Percentiles rank a stretch among this genome's conserved stretches.
Conservation (phyloP, 2,797 vertebrate species). For the Caiman crocodilus region DNA sequence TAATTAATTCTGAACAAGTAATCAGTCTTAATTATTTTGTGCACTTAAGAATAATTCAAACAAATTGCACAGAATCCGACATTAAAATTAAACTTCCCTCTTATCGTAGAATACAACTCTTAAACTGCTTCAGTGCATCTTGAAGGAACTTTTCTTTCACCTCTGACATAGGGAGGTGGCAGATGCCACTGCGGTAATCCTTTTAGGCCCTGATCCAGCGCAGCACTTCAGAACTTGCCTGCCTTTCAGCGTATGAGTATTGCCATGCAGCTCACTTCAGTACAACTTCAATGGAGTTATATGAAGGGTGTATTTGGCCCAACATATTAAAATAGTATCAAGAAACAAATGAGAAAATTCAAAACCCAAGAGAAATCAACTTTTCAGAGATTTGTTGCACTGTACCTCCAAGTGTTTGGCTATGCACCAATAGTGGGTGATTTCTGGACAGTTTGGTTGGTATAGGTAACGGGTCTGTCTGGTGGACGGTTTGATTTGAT, state of each 20-base stretch:
- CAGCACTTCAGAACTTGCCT: constrained; percentile 70
- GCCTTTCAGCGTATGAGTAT: constrained; percentile 62
- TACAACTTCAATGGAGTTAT: constrained; percentile 59
- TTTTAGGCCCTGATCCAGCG: constrained; percentile 76
- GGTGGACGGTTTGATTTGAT: constrained; percentile 64
- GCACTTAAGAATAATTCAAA: background rate
- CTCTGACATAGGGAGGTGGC: constrained; percentile 19
- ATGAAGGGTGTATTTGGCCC: constrained; percentile 60
- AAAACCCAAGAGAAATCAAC: constrained; percentile 38
- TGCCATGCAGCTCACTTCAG: background rate
- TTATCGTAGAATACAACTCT: constrained; percentile 53
- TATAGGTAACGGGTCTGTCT: constrained; percentile 44
- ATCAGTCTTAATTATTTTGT: background rate
- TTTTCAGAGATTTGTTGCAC: constrained; percentile 33
- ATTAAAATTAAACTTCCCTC: constrained; percentile 2
- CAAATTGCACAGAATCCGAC: background rate
- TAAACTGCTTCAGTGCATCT: constrained; percentile 45
- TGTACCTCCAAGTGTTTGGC: constrained; percentile 9
- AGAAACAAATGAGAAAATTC: constrained; percentile 49
- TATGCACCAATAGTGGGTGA: background rate
- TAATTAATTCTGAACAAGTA: background rate
- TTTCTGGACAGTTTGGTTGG: constrained; percentile 43
- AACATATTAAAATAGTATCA: constrained; percentile 44
- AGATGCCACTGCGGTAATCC: constrained; percentile 64
- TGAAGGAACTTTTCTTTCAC: constrained; percentile 62